Evolutionary conservation across 1,140 invertebrate genomes (phyloP).

Genomic region (Panonychus citri): DNA sequence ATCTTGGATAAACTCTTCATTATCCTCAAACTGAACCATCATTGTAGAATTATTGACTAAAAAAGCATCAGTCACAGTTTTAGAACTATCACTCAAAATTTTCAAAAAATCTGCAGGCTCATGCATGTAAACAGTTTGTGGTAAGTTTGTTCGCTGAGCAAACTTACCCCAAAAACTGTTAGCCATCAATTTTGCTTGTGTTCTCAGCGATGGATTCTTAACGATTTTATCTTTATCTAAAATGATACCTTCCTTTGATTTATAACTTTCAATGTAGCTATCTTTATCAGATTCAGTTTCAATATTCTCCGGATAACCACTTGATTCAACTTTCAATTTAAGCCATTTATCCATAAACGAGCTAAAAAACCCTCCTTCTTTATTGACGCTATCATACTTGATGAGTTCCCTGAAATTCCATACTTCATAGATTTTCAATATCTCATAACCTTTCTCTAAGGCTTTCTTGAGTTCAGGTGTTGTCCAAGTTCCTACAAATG

Average conservation of each 20-base stretch:
- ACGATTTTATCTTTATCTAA: constrained; percentile 19
- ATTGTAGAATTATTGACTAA: too few relatives aligned
- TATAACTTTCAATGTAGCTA: constrained; percentile 20
- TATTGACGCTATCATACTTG: too few relatives aligned
- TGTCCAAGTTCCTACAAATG: constrained; percentile 21
- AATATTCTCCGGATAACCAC: constrained; percentile 15
- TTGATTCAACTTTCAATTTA: constrained; percentile 9
- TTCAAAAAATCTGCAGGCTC: too few relatives aligned
- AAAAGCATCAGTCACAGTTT: too few relatives aligned
- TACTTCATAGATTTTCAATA: constrained; percentile 21
- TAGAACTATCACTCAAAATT: too few relatives aligned
- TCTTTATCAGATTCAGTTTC: constrained; percentile 14
- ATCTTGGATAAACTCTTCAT: too few relatives aligned
- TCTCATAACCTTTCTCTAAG: constrained; percentile 18
- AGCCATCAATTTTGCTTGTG: background rate
- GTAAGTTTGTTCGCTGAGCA: constrained; percentile 7
- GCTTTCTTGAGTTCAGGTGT: constrained; percentile 21
- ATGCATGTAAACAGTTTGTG: too few relatives aligned
- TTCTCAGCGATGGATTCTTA: constrained; percentile 18
- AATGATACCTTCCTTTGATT: constrained; percentile 19
- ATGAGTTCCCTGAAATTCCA: constrained; percentile 19
- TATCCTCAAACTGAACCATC: too few relatives aligned
- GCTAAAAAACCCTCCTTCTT: too few relatives aligned
- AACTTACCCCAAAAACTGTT: constrained; percentile 18
- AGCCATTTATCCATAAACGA: background rate